phyloP scores from a whole-genome alignment of 2,113 vertebrate species.

The Alligator mississippiensis region DNA sequence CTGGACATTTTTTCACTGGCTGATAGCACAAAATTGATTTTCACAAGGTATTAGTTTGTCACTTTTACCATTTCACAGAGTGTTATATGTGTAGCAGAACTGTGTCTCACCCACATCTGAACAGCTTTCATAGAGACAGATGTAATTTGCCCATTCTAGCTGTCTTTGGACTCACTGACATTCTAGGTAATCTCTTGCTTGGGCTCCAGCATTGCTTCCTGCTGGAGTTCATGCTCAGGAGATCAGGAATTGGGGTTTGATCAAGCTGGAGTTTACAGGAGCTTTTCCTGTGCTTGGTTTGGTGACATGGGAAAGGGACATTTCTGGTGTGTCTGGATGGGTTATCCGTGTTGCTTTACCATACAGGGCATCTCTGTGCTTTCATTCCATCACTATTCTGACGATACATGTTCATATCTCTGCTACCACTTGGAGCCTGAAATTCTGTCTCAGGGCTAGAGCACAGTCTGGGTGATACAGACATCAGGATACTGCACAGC shows the following conservation, averaged over 20 bases:
- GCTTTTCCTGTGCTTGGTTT: background rate
- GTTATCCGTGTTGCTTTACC: background rate
- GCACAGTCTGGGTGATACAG: background rate
- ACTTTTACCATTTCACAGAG: background rate
- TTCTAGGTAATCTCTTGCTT: background rate
- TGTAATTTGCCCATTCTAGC: background rate
- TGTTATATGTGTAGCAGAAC: background rate
- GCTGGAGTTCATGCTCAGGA: background rate
- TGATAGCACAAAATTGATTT: background rate
- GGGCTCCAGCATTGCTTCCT: background rate
- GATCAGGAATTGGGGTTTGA: background rate
- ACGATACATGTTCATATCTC: background rate
- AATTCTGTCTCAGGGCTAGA: background rate
- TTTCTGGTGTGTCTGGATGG: background rate
- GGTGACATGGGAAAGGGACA: background rate
- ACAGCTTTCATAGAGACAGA: background rate
- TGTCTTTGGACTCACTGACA: background rate
- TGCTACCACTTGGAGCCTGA: background rate
- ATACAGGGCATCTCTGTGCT: background rate
- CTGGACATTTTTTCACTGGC: background rate
- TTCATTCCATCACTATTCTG: background rate
- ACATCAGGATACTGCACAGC: too few species aligned
- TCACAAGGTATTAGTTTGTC: background rate
- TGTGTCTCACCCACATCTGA: background rate
- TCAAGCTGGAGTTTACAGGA: background rate